phyloP scores from a whole-genome alignment of 2,888 invertebrate genomes.

The Epinotia bilunana region DNA sequence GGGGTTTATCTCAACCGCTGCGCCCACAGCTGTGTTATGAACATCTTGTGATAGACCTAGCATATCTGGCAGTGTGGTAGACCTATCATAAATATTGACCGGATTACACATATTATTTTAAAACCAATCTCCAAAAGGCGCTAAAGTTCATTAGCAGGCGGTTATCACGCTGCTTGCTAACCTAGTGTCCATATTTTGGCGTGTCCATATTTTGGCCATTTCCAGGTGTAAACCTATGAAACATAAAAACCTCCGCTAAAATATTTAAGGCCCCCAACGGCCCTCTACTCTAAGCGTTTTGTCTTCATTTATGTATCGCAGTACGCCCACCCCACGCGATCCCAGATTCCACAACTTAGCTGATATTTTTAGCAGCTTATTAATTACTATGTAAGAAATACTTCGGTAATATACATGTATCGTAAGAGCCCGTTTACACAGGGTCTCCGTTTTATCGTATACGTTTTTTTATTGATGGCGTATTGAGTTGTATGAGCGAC shows the following conservation, averaged over 20 bases:
- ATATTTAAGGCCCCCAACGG: constrained; percentile 57
- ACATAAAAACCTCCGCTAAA: constrained; percentile 57
- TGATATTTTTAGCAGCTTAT: neutral
- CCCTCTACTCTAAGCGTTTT: constrained; percentile 36
- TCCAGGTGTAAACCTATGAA: constrained; percentile 46
- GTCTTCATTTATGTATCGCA: constrained; percentile 42
- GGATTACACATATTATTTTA: too few relatives aligned
- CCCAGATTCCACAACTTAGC: constrained; percentile 2
- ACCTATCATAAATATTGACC: too few relatives aligned
- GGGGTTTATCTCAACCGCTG: too few relatives aligned
- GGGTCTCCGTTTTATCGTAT: too few relatives aligned
- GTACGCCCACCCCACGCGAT: constrained; percentile 27
- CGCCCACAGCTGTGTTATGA: too few relatives aligned
- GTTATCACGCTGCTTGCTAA: neutral
- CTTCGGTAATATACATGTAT: neutral
- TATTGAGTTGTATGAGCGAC: too few relatives aligned
- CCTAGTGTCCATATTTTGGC: constrained; percentile 6
- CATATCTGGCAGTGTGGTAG: too few relatives aligned
- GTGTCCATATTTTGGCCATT: constrained; percentile 7
- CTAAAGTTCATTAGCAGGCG: neutral
- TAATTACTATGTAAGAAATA: constrained; percentile 6
- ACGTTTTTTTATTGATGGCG: too few relatives aligned
- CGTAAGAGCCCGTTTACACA: too few relatives aligned
- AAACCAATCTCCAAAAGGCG: too few relatives aligned
- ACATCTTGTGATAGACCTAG: too few relatives aligned